phyloP scores from a whole-genome alignment of 2,797 vertebrate genomes.

The Typhlichthys subterraneus region DNA sequence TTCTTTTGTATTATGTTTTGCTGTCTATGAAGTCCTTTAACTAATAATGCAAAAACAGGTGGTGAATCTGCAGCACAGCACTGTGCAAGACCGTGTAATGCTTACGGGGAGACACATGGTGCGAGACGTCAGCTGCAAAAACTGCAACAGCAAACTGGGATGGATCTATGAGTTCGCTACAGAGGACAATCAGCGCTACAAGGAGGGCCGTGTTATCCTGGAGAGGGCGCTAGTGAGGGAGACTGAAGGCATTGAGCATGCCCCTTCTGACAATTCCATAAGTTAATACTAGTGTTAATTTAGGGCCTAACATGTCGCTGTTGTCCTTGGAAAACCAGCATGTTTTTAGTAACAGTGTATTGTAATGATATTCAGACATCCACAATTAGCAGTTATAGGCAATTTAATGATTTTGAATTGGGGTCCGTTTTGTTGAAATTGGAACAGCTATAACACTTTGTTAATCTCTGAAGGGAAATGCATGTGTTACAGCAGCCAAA shows the following conservation, averaged over 20 bases:
- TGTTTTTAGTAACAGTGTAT: constrained; percentile 38
- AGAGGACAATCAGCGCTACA: constrained; percentile 97
- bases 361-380: background rate
- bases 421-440: no score
- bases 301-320: no score
- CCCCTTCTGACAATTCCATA: constrained; percentile 78
- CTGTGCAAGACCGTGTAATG: constrained; percentile 97
- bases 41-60: constrained; percentile 73
- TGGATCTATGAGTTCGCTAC: constrained; percentile 99
- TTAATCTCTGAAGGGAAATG: no score
- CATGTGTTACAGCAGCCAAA: no score
- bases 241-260: constrained; percentile 95
- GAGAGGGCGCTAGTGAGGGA: constrained; percentile 94
- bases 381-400: no score
- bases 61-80: constrained; percentile 96
- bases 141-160: constrained; percentile 98
- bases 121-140: constrained; percentile 97
- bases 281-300: no score
- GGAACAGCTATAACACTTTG: no score
- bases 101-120: constrained; percentile 98
- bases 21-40: no score
- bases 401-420: no score
- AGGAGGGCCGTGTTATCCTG: constrained; percentile 95
- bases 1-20: no score
- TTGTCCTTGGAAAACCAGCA: background rate